phyloP scores from a whole-genome alignment of 2,888 invertebrate genomes.

The Invenusta paracnida region DNA sequence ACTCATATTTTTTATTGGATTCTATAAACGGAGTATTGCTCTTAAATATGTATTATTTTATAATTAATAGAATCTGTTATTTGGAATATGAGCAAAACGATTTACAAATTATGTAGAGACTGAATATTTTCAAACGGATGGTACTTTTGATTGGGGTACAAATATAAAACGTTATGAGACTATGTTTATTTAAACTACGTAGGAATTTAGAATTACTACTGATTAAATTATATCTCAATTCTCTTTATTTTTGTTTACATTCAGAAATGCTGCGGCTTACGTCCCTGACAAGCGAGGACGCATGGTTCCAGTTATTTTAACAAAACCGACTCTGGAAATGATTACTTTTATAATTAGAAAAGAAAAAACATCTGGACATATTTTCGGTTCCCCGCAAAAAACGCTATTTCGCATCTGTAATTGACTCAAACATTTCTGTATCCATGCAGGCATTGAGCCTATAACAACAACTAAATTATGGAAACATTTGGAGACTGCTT shows the following conservation, averaged over 20 bases:
- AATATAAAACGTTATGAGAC: no score
- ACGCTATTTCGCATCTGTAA: not conserved
- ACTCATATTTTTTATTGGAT: no score
- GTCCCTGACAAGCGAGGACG: not conserved
- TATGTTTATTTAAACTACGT: no score
- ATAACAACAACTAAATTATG: slow-evolving; percentile 11
- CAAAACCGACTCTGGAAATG: not conserved
- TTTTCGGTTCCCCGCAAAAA: not conserved
- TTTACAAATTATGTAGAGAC: no score
- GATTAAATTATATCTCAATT: not conserved
- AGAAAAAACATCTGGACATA: not conserved
- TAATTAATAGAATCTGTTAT: no score
- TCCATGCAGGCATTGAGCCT: not conserved
- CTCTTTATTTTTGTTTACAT: not conserved
- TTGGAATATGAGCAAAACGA: no score
- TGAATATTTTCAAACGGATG: no score
- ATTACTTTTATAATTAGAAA: not conserved
- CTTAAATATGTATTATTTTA: no score
- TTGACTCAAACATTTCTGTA: not conserved
- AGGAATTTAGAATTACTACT: no score
- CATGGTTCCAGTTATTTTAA: not conserved
- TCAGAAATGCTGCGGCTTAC: not conserved
- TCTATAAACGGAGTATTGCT: no score
- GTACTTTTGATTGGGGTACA: no score
- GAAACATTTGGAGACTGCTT: slow-evolving; percentile 5